These are phyloP conservation scores for Jordanella pulchra DNA, from an alignment of 2,797 vertebrate species.

Conservation along the genomic window DNA sequence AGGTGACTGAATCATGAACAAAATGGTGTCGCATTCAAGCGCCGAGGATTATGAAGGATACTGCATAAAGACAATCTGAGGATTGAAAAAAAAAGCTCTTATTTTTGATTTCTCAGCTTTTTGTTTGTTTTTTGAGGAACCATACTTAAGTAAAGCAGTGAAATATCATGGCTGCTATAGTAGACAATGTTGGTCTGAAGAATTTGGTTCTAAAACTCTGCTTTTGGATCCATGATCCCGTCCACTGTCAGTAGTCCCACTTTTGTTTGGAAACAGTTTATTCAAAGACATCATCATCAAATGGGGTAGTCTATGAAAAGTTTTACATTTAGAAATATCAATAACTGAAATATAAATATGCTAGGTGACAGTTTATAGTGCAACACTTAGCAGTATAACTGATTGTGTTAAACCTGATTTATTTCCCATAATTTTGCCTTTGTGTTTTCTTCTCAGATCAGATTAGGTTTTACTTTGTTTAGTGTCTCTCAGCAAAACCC, in stretches of 20 bases:
- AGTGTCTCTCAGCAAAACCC: constrained; percentile 18
- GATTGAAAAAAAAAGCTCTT: constrained; percentile 19
- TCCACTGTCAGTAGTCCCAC: neutral
- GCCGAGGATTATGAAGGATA: constrained; percentile 35
- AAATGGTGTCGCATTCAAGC: constrained; percentile 33
- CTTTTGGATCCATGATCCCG: neutral
- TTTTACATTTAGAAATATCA: constrained; percentile 23
- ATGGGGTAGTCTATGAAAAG: constrained; percentile 25
- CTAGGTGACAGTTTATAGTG: constrained; percentile 7
- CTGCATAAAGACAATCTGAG: constrained; percentile 10
- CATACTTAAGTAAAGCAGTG: neutral
- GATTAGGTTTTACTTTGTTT: constrained; percentile 22
- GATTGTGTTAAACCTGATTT: constrained; percentile 10
- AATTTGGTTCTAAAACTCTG: neutral
- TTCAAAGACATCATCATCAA: neutral
- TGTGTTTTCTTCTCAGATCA: constrained; percentile 22
- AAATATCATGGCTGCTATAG: neutral
- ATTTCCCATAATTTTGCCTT: constrained; percentile 12
- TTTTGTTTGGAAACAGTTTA: neutral
- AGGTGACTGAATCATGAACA: constrained; percentile 44
- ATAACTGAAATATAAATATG: constrained; percentile 9
- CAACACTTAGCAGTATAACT: constrained; percentile 8
- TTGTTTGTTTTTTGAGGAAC: constrained; percentile 29
- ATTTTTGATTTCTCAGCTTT: constrained; percentile 55
- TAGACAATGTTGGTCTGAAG: constrained; percentile 8